Evolutionary conservation across 2,113 vertebrate species (phyloP).

Genomic region (Erinaceus europaeus): DNA sequence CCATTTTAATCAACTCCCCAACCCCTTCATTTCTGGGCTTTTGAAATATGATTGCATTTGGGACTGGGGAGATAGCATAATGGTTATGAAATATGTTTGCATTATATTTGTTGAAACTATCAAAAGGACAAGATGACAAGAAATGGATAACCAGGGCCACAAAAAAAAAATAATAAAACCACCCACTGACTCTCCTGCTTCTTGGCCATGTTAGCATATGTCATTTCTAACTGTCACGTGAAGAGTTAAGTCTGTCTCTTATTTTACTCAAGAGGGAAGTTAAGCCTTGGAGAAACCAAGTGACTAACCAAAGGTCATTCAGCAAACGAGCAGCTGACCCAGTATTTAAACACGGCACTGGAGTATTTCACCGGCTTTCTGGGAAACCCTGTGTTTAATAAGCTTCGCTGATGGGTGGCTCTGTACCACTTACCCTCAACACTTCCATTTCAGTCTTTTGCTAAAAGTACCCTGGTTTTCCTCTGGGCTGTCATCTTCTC

Average conservation of each 20-base stretch:
- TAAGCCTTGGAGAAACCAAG: not conserved
- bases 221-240: not conserved
- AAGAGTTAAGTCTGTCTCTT: conserved; percentile 21
- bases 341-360: not conserved
- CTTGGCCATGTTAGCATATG: not conserved
- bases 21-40: not conserved
- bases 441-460: not conserved
- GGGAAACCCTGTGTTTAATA: not conserved
- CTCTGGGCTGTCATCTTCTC: not conserved
- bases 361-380: not conserved
- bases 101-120: conserved; percentile 33
- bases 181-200: not conserved
- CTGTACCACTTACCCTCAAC: not conserved
- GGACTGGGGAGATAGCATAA: too few species aligned
- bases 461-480: not conserved
- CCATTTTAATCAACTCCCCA: not conserved
- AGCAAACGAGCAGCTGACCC: not conserved
- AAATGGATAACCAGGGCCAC: not conserved
- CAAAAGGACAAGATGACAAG: not conserved
- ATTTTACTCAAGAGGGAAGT: not conserved
- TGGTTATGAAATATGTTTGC: too few species aligned
- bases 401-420: not conserved
- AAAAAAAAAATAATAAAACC: not conserved
- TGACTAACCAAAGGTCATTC: not conserved
- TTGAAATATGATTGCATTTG: conserved; percentile 21